phyloP scores from a whole-genome alignment of 2,888 invertebrate genomes.

The Limnephilus lunatus region DNA sequence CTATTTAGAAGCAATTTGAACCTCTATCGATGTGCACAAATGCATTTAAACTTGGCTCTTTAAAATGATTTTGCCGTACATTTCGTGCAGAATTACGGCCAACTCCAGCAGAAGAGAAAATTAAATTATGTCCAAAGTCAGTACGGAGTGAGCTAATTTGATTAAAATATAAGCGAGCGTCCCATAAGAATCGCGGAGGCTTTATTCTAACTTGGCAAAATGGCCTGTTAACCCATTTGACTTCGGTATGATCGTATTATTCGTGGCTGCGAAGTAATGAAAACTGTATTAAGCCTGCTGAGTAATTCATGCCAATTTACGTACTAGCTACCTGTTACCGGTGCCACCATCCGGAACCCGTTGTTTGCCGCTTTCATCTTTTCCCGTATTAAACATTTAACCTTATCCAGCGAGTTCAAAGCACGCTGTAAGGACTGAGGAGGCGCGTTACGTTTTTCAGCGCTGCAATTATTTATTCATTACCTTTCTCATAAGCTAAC shows the following conservation, averaged over 20 bases:
- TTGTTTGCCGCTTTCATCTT: constrained; percentile 30
- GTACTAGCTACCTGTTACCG: constrained; percentile 7
- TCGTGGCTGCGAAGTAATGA: constrained; percentile 38
- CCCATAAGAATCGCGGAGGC: constrained; percentile 53
- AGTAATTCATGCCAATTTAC: constrained; percentile 44
- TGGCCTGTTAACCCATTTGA: constrained; percentile 44
- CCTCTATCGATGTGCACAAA: too few species aligned
- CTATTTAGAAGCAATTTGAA: too few species aligned
- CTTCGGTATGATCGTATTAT: constrained; percentile 28
- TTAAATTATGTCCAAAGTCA: constrained; percentile 61
- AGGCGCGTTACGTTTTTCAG: background rate
- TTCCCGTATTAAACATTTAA: constrained; percentile 12
- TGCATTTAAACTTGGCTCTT: too few species aligned
- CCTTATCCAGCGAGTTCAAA: background rate
- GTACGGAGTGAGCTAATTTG: constrained; percentile 58
- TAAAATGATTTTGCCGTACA: background rate
- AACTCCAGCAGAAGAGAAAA: constrained; percentile 56
- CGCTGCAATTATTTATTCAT: background rate
- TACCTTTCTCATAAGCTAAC: background rate
- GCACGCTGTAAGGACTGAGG: background rate
- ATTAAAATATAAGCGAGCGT: constrained; percentile 58
- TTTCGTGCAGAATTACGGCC: background rate
- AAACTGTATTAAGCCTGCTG: constrained; percentile 34
- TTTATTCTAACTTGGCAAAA: constrained; percentile 46
- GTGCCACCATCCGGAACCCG: background rate